Percentiles rank a stretch among this genome's conserved stretches.
Conservation (phyloP, 2,888 invertebrate species). For the Hipparchia semele region DNA sequence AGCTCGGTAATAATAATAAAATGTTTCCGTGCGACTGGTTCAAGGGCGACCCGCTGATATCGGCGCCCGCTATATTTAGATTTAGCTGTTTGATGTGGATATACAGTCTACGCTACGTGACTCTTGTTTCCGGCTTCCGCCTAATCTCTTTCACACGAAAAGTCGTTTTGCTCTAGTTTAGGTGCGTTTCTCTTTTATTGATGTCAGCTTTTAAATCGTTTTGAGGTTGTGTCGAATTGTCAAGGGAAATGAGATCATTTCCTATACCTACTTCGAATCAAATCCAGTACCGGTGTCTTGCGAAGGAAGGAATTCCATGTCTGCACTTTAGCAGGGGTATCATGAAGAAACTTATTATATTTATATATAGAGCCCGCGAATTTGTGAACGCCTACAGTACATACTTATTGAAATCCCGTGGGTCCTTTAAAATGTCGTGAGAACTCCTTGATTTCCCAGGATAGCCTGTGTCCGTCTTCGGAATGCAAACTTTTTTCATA, state of each 20-base stretch:
- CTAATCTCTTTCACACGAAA: slow-evolving; percentile 11
- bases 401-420: too few species aligned
- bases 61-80: slow-evolving; percentile 83
- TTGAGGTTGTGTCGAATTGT: too few species aligned
- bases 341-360: too few species aligned
- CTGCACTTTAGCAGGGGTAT: too few species aligned
- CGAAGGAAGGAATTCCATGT: neutral
- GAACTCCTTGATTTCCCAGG: too few species aligned
- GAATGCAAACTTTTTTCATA: too few species aligned
- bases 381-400: too few species aligned
- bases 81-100: slow-evolving; percentile 77
- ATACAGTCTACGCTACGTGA: slow-evolving; percentile 65
- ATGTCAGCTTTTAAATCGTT: neutral
- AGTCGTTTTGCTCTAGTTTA: neutral
- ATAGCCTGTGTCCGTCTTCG: too few species aligned
- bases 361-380: too few species aligned
- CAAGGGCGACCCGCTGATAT: slow-evolving; percentile 83
- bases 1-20: slow-evolving; percentile 83
- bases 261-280: too few species aligned
- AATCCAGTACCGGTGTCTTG: neutral
- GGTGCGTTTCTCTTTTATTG: slow-evolving; percentile 1
- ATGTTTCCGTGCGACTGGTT: slow-evolving; percentile 84
- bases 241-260: too few species aligned
- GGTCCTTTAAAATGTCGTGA: too few species aligned
- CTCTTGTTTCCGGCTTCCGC: slow-evolving; percentile 40